A percentile compares a stretch with the other conserved stretches of the same genome.
Conservation (phyloP, 2,888 invertebrate genomes). For the Drosophila subquinaria region DNA sequence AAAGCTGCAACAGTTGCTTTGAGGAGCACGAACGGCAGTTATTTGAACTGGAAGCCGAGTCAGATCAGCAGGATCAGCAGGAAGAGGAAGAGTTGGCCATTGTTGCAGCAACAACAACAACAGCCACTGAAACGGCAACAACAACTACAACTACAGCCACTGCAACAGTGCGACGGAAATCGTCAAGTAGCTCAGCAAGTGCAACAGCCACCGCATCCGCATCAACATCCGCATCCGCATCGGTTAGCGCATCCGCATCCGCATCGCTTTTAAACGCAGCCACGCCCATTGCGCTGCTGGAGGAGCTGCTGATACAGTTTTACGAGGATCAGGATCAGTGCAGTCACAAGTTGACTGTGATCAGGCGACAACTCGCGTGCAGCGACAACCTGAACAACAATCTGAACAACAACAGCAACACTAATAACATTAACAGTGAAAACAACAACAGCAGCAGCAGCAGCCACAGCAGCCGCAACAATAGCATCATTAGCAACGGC, state of each 20-base stretch:
- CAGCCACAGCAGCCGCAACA: constrained; percentile 54
- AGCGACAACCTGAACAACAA: constrained; percentile 53
- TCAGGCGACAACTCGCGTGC: constrained; percentile 66
- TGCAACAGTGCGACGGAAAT: constrained; percentile 75
- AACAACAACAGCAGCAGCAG: constrained; percentile 50
- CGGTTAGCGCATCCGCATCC: constrained; percentile 27
- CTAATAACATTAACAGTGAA: constrained; percentile 27
- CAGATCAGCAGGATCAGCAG: constrained; percentile 3
- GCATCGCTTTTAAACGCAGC: constrained; percentile 40
- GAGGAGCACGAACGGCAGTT: constrained; percentile 45
- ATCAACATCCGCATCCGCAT: constrained; percentile 38
- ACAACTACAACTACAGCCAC: constrained; percentile 45
- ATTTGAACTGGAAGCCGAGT: constrained; percentile 12
- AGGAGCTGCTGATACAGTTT: constrained; percentile 84
- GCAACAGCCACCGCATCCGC: constrained; percentile 34
- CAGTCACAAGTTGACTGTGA: constrained; percentile 79
- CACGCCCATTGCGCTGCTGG: constrained; percentile 78
- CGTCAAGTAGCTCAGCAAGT: constrained; percentile 70
- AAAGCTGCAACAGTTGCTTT: constrained; percentile 37
- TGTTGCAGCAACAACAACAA: constrained; percentile 19
- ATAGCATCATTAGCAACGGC: constrained; percentile 56
- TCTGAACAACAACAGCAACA: constrained; percentile 27
- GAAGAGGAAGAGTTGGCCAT: constrained; percentile 15
- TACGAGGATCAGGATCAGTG: constrained; percentile 85
- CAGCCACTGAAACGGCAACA: neutral